These are phyloP conservation scores for Glaucomys volans DNA, from an alignment of 2,113 vertebrate species.

Conservation along the genomic window DNA sequence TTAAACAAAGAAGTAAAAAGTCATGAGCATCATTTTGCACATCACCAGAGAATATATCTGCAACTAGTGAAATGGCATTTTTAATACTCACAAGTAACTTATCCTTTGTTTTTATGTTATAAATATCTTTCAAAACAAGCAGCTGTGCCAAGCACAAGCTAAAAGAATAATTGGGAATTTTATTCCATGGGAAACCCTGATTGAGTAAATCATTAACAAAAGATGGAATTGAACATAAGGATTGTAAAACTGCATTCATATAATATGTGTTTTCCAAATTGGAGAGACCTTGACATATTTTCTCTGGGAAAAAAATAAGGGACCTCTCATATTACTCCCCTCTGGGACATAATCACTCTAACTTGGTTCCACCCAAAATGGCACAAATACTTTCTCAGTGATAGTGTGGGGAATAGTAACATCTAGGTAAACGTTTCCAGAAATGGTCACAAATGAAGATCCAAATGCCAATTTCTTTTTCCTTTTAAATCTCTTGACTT, in stretches of 20 bases:
- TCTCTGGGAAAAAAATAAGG: neutral
- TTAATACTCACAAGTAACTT: conserved; percentile 94
- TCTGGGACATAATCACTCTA: fast-evolving
- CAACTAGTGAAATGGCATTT: conserved; percentile 93
- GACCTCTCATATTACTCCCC: neutral
- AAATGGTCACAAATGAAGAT: neutral
- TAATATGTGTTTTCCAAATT: conserved; percentile 98
- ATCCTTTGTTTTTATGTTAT: conserved; percentile 92
- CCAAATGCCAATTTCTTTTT: neutral
- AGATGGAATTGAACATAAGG: conserved; percentile 94
- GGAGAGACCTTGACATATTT: conserved; percentile 88
- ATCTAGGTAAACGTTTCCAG: neutral
- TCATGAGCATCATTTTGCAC: conserved; percentile 97
- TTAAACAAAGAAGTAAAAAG: conserved; percentile 96
- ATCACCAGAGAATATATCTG: conserved; percentile 93
- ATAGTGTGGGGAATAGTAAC: neutral
- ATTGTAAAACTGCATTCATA: conserved; percentile 98
- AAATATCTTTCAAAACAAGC: conserved; percentile 94
- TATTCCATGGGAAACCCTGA: conserved; percentile 93
- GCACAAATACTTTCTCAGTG: neutral
- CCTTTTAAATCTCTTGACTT: neutral
- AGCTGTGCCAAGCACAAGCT: conserved; percentile 95
- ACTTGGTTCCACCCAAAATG: neutral
- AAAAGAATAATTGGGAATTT: conserved; percentile 91
- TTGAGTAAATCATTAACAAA: conserved; percentile 95